phyloP scores from a whole-genome alignment of 2,113 vertebrate genomes.

The Hypanus sabinus region DNA sequence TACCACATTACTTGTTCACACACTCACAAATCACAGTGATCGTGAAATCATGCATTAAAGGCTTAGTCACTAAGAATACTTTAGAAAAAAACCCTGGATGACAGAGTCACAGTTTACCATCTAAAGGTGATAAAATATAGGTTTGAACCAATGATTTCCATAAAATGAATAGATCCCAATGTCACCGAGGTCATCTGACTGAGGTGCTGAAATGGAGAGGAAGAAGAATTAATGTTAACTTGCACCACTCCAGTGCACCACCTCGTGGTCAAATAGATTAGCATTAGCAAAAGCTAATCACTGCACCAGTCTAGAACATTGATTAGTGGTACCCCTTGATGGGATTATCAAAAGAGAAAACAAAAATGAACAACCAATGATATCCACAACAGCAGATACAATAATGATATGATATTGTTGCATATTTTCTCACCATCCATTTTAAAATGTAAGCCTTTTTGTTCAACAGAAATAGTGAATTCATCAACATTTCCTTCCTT shows the following conservation, averaged over 20 bases:
- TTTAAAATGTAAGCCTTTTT: too few species aligned
- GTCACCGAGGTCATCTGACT: neutral
- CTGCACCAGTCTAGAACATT: neutral
- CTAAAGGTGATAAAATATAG: neutral
- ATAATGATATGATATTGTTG: too few species aligned
- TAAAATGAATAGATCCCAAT: neutral
- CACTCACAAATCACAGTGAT: neutral
- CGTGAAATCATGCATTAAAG: neutral
- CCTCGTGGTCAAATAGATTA: neutral
- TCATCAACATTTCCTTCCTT: too few species aligned
- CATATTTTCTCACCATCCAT: too few species aligned
- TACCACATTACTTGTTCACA: neutral
- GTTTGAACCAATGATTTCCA: neutral
- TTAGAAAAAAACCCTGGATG: neutral
- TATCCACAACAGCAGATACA: neutral
- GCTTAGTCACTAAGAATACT: neutral
- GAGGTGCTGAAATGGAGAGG: neutral
- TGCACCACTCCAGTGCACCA: conserved; percentile 7
- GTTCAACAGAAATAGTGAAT: too few species aligned
- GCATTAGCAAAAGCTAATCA: neutral
- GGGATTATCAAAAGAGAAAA: neutral
- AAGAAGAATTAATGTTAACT: neutral
- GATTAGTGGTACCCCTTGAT: neutral
- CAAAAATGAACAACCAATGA: neutral
- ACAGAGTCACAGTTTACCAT: neutral